A percentile compares a stretch with the other conserved stretches of the same genome.
phyloP scores from a whole-genome alignment of 2,888 invertebrate genomes.

The Cantharis nigra region DNA sequence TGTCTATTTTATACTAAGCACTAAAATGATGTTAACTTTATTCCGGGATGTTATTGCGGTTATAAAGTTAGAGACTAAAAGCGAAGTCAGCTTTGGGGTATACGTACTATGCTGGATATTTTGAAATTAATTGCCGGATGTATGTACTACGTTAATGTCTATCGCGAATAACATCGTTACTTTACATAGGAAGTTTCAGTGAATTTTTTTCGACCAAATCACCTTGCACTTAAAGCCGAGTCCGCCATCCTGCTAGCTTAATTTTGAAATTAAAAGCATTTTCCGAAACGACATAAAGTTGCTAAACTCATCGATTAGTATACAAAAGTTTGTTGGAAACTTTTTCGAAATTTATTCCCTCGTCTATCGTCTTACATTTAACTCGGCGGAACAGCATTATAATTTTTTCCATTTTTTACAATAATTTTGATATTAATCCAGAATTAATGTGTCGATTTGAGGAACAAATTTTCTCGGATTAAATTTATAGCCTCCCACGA shows the following conservation, averaged over 20 bases:
- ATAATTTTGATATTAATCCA: not conserved
- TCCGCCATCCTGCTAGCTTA: not conserved
- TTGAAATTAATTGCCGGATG: not conserved
- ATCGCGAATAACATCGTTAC: not conserved
- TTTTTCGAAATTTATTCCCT: not conserved
- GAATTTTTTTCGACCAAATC: not conserved
- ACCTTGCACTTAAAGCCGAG: not conserved
- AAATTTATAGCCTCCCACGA: not conserved
- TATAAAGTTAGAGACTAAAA: not conserved
- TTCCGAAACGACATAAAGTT: not conserved
- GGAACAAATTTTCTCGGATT: not conserved
- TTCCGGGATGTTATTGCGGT: not conserved
- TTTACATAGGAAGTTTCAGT: not conserved
- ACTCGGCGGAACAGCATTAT: not conserved
- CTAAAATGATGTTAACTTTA: not conserved
- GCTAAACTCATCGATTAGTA: not conserved
- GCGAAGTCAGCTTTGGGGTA: not conserved
- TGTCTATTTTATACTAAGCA: not conserved
- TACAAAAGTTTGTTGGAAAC: not conserved
- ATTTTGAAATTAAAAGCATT: not conserved
- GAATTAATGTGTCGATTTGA: not conserved
- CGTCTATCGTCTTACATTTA: not conserved
- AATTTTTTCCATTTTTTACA: not conserved
- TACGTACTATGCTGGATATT: not conserved
- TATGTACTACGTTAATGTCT: not conserved